Conservation (phyloP, 2,888 invertebrate species). For the Oscheius myriophilus region DNA sequence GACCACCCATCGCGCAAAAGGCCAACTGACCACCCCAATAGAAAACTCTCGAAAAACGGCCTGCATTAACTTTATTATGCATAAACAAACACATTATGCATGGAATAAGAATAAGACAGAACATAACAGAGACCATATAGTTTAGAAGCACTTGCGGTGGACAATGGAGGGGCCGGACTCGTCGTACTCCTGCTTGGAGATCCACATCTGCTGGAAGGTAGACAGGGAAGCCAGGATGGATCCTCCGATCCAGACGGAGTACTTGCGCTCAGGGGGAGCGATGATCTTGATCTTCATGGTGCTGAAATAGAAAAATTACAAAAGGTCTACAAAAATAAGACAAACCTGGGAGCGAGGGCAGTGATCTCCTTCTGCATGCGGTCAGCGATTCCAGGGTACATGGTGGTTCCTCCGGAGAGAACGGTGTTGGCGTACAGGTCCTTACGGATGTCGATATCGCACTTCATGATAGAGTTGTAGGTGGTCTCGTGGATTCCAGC, state of each 20-base stretch:
- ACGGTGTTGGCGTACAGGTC: conserved; percentile 82
- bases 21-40: no score
- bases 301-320: conserved; percentile 41
- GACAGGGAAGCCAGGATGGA: conserved; percentile 91
- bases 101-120: no score
- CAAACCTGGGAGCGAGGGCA: conserved; percentile 61
- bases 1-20: no score
- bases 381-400: conserved; percentile 96
- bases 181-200: conserved; percentile 65
- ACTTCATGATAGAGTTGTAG: conserved; percentile 94
- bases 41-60: not conserved
- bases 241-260: conserved; percentile 98
- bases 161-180: conserved; percentile 65
- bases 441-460: conserved; percentile 84
- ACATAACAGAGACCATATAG: conserved; percentile 22
- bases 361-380: conserved; percentile 90
- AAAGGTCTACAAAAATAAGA: not conserved
- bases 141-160: conserved; percentile 65
- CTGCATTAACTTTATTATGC: conserved; percentile 24
- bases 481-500: conserved; percentile 68
- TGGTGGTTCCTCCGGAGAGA: conserved; percentile 77
- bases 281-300: conserved; percentile 77
- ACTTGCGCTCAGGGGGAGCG: conserved; percentile 85
- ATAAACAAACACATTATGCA: conserved; percentile 12
- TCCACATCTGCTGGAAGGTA: conserved; percentile 91